Base-by-base conservation (phyloP, 2,113 vertebrate species). In the Sylvilagus bachmani region DNA sequence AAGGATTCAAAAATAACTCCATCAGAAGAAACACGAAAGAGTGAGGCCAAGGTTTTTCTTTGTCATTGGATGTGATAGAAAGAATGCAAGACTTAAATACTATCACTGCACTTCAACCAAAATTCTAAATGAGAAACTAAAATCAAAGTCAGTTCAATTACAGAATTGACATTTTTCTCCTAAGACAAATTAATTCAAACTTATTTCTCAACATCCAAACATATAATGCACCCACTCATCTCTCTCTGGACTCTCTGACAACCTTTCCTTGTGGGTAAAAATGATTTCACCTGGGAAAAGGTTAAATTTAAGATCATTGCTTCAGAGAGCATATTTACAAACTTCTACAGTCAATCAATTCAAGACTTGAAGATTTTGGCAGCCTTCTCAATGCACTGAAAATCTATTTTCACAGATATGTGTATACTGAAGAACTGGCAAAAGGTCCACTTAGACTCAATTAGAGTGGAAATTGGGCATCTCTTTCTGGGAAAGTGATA, bases 1-100 rank as follows among this genome's bases (percentile, higher is more conserved):
- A 91, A 71, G 22, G 13, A 85, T 86, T 91, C 74, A 84, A 96
- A 97, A 97, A 94, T 95, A 96, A 85, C 67, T 71, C 61, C 33
- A 73, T 73, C 87, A 95, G 71, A 81, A 87, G 61, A 83, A 95
- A 61, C 71, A 75, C 49, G 73, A 61, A 12, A 73, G 87, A 90
- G 78, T 31, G 6, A 94, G 36, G 77, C 19, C 84, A 69, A 51
- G 31, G 24, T n/a, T 94, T 89, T 91, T 49, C 87, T 95, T 77
- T 92, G 66, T 94, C 44, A 9, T 55, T 7, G 2, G 33, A 78
- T 87, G 36, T 87, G 67, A 89, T 94, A 92, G 94, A 92, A 94
- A 93, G 89, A 90, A 93, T 66, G 11, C 24, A 92, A 58, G 71
- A 49, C 27, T 91, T 86, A 74, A 74, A 77, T 61, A 61, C 29